A percentile compares a stretch with the other conserved stretches of the same genome.
Conservation (phyloP, 1,140 invertebrate species). For the Philopotamus ludificatus region DNA sequence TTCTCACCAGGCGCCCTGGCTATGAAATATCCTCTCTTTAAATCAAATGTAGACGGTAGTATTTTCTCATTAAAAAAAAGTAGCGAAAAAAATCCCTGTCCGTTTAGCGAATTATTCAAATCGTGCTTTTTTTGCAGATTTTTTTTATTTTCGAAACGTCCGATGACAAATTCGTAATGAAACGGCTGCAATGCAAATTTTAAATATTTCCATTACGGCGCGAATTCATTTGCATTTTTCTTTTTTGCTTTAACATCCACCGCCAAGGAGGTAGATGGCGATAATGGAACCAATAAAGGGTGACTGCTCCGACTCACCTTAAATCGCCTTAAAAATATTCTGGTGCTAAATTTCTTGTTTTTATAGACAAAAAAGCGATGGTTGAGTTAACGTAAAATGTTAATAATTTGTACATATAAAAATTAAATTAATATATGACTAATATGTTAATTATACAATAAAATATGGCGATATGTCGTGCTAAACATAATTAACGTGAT, state of each 20-base stretch:
- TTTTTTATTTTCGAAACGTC: not conserved
- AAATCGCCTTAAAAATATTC: no score
- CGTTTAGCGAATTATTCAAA: slow-evolving; percentile 34
- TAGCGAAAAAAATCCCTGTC: slow-evolving; percentile 19
- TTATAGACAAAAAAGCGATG: no score
- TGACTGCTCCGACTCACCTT: no score
- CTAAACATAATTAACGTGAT: no score
- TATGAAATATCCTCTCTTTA: not conserved
- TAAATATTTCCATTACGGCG: slow-evolving; percentile 29
- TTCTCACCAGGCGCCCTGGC: not conserved
- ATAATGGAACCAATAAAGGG: slow-evolving; percentile 34
- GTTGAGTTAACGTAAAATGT: no score
- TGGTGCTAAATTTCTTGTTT: no score
- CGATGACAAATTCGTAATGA: slow-evolving; percentile 36
- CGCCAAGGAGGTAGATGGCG: not conserved
- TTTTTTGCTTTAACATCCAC: no score
- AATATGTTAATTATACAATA: no score
- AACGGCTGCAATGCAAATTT: slow-evolving; percentile 35
- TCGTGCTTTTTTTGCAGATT: slow-evolving; percentile 10
- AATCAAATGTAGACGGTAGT: slow-evolving; percentile 2
- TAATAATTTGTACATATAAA: no score
- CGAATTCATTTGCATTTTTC: slow-evolving; percentile 30
- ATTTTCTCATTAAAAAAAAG: slow-evolving; percentile 19
- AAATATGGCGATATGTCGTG: no score
- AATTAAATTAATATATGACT: no score